These are phyloP conservation scores for Gasteruption jaculator DNA, from an alignment of 2,888 invertebrate species.

Conservation along the genomic window DNA sequence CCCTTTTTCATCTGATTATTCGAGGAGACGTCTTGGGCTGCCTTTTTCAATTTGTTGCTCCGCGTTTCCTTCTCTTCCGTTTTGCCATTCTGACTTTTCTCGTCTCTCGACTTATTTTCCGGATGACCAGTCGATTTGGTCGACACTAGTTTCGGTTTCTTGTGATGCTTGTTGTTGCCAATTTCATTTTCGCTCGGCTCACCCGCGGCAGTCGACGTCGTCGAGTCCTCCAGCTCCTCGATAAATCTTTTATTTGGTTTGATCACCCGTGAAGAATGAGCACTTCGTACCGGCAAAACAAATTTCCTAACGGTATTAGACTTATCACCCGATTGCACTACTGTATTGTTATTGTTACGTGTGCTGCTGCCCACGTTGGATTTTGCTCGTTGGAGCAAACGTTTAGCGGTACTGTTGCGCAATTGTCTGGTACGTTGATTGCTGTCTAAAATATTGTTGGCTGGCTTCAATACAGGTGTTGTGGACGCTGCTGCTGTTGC, in stretches of 20 bases:
- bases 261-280: constrained; percentile 80
- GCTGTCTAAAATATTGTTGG: constrained; percentile 44
- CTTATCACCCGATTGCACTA: constrained; percentile 38
- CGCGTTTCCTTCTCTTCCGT: constrained; percentile 28
- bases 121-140: constrained; percentile 26
- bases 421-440: constrained; percentile 44
- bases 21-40: constrained; percentile 14
- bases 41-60: constrained; percentile 28
- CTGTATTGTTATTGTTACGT: constrained; percentile 27
- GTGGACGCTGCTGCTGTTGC: too few species aligned
- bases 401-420: constrained; percentile 45
- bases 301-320: constrained; percentile 59
- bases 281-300: constrained; percentile 75
- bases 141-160: constrained; percentile 35
- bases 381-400: constrained; percentile 45
- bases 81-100: constrained; percentile 20
- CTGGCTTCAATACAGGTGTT: constrained; percentile 42
- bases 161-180: constrained; percentile 27
- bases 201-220: too few species aligned
- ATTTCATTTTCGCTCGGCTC: constrained; percentile 39
- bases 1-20: constrained; percentile 20
- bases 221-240: constrained; percentile 59
- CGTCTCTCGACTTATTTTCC: constrained; percentile 28
- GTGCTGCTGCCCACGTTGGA: constrained; percentile 31
- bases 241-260: constrained; percentile 84